Conservation (phyloP, 2,797 vertebrate species). For the Melanotaenia parkinsoni region DNA sequence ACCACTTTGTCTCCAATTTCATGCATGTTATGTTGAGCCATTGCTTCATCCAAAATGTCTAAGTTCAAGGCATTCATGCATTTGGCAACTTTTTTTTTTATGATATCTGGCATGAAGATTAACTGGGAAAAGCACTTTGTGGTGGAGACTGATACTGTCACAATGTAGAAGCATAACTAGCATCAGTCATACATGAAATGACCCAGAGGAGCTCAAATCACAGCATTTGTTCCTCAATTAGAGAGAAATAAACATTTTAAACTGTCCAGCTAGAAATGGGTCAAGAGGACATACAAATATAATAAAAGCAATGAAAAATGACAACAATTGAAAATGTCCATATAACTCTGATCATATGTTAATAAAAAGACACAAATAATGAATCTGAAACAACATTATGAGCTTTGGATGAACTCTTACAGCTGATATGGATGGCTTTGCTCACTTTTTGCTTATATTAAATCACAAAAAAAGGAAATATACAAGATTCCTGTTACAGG, state of each 20-base stretch:
- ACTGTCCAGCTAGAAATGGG: slow-evolving; percentile 53
- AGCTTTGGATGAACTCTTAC: slow-evolving; percentile 80
- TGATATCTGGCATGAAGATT: slow-evolving; percentile 84
- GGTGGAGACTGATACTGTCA: slow-evolving; percentile 76
- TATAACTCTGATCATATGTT: slow-evolving; percentile 85
- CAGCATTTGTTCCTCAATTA: slow-evolving; percentile 59
- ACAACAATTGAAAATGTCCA: slow-evolving; percentile 82
- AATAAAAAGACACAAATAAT: slow-evolving; percentile 84
- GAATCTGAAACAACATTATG: slow-evolving; percentile 76
- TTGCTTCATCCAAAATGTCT: slow-evolving; percentile 77
- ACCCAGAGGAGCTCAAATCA: slow-evolving; percentile 57
- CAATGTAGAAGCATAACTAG: slow-evolving; percentile 72
- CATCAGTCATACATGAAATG: slow-evolving; percentile 60
- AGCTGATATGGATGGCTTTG: slow-evolving; percentile 78
- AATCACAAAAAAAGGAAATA: slow-evolving; percentile 77
- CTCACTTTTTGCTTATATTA: slow-evolving; percentile 80
- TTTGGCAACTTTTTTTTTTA: slow-evolving; percentile 86
- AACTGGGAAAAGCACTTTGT: slow-evolving; percentile 82
- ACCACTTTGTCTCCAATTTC: slow-evolving; percentile 75
- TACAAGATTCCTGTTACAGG: slow-evolving; percentile 85
- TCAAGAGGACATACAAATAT: slow-evolving; percentile 65
- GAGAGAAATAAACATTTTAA: slow-evolving; percentile 56
- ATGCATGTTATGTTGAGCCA: slow-evolving; percentile 82
- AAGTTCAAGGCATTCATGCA: slow-evolving; percentile 91
- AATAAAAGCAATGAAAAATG: slow-evolving; percentile 75